Base-by-base conservation (phyloP, 2,888 invertebrate genomes). In the Machimus atricapillus region DNA sequence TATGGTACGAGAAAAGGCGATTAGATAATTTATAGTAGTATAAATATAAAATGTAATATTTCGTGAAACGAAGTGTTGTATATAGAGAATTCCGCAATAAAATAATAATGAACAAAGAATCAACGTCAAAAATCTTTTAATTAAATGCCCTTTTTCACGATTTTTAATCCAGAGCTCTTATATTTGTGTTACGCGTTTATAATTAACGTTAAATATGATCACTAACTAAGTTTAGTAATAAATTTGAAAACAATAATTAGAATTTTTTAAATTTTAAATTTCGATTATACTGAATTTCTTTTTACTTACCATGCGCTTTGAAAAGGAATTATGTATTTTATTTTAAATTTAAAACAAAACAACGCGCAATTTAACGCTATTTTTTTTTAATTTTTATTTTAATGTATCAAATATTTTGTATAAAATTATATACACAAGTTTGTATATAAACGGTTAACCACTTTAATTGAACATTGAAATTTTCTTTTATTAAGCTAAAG, bases 371-470 rank as follows among this genome's bases (percentile, higher is more conserved):
- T 83, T 58, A 37, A 37, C 27, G 23, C 83, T 83, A 73, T 66
- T 83, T 46, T 37, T 83, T 83, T 37, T 37, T 37, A 6, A 7
- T 40, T 40, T 40, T 56, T 52, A 66, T 66, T 66, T 66, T 66
- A 66, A 66, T 46, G 83, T 83, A 83, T 83, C 83, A 83, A 83
- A 83, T 83, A 66, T 66, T 66, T 73, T 83, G 83, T 83, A 83
- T 83, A 83, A 83, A 83, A 83, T 83, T 83, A 83, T 83, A 83
- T 83, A 83, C 73, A 83, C 40, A 66, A 34, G 43, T 73, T 58
- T 83, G 83, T 83, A 83, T 83, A 83, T 83, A 83, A 83, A 73
- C 83, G 83, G 83, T 83, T 83, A 83, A 83, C 83, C 83, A 83
- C 43, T 73, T 83, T 83, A 66, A 83, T 83, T 83, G 66, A 83